Conservation (phyloP, 2,113 vertebrate species). For the Centropristis striata region DNA sequence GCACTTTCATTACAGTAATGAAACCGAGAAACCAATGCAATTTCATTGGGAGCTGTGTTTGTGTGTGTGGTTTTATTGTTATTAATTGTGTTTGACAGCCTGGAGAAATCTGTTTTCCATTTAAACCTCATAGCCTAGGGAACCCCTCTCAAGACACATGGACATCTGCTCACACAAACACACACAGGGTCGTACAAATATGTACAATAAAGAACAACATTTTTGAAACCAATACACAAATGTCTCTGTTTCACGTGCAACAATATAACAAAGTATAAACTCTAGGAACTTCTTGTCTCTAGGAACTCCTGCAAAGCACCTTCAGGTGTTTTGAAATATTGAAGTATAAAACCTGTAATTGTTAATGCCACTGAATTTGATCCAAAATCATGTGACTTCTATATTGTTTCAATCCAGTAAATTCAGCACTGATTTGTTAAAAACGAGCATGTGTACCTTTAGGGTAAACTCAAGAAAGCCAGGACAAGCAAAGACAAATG, state of each 20-base stretch:
- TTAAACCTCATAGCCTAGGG: constrained; percentile 50
- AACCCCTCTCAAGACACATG: constrained; percentile 36
- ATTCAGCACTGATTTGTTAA: neutral
- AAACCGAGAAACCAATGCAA: neutral
- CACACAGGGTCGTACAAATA: neutral
- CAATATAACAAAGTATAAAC: neutral
- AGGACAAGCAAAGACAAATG: constrained; percentile 8
- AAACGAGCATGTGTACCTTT: neutral
- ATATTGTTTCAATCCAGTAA: neutral
- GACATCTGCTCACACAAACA: constrained; percentile 37
- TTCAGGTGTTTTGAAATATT: neutral
- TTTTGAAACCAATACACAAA: constrained; percentile 3
- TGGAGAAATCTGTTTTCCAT: constrained; percentile 76
- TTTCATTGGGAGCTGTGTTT: constrained; percentile 17
- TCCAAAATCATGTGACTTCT: neutral
- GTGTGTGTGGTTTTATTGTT: constrained; percentile 40
- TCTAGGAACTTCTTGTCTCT: too few species aligned
- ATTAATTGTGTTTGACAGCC: constrained; percentile 75
- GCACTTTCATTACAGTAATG: neutral
- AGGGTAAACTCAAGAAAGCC: neutral
- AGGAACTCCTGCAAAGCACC: neutral
- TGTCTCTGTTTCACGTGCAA: neutral
- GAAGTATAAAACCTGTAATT: neutral
- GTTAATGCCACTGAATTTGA: neutral
- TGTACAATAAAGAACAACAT: neutral